A percentile compares a stretch with the other conserved stretches of the same genome.
These are phyloP conservation scores for Pterobdella sp. DNA, from an alignment of 2,888 invertebrate genomes.

Conservation along the genomic window DNA sequence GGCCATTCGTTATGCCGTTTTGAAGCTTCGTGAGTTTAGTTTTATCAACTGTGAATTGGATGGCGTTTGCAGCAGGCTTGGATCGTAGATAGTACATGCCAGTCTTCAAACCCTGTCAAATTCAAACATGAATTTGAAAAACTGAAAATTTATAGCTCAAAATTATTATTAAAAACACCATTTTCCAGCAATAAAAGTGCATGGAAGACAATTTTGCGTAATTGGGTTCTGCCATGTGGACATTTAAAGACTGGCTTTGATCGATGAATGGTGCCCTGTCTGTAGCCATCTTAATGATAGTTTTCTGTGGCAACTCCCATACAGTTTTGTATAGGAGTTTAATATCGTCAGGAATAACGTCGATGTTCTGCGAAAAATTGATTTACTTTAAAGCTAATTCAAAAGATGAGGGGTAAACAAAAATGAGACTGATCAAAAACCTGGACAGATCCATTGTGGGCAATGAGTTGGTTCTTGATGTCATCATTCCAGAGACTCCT, in stretches of 20 bases:
- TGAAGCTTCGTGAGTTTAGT: conserved; percentile 53
- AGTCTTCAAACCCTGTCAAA: conserved; percentile 75
- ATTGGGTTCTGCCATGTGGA: conserved; percentile 89
- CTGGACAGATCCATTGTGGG: conserved; percentile 82
- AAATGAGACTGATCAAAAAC: conserved; percentile 42
- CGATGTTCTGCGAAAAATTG: conserved; percentile 59
- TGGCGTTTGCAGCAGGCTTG: conserved; percentile 88
- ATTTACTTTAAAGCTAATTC: no score
- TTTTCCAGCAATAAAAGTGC: conserved; percentile 95
- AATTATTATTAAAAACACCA: conserved; percentile 52
- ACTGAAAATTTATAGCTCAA: background rate
- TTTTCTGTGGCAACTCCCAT: conserved; percentile 92
- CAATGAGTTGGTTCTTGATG: conserved; percentile 87
- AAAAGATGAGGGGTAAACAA: background rate
- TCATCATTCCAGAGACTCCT: conserved; percentile 83
- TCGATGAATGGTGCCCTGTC: conserved; percentile 96
- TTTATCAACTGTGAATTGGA: conserved; percentile 96
- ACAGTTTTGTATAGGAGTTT: conserved; percentile 87
- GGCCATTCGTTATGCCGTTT: conserved; percentile 37
- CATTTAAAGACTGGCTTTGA: conserved; percentile 94
- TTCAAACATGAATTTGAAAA: background rate
- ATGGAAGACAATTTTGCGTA: conserved; percentile 90
- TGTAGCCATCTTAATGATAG: conserved; percentile 88
- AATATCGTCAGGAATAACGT: conserved; percentile 72
- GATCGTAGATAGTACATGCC: conserved; percentile 98